A percentile compares a stretch with the other conserved stretches of the same genome.
These are phyloP conservation scores for Apteryx owenii DNA, from an alignment of 2,113 vertebrate species.

Conservation along the genomic window DNA sequence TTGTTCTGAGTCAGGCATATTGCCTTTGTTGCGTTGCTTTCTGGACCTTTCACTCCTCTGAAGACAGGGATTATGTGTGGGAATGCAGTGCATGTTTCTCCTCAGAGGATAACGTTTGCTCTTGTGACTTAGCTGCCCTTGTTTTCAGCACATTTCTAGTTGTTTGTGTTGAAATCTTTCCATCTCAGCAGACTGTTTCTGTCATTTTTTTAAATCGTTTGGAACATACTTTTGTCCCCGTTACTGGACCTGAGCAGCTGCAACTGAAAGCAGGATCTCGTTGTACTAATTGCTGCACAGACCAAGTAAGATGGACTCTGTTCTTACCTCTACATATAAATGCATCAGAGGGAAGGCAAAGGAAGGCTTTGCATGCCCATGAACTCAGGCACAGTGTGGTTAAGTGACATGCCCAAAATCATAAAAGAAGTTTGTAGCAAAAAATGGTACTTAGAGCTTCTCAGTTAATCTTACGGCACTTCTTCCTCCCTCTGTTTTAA, in stretches of 20 bases:
- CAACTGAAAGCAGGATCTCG: neutral
- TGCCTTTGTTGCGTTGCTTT: neutral
- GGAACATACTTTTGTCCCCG: rapidly evolving
- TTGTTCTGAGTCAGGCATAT: neutral
- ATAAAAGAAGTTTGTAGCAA: neutral
- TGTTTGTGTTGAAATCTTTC: neutral
- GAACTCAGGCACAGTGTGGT: neutral
- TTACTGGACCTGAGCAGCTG: neutral
- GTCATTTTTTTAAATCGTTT: neutral
- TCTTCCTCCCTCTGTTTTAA: neutral
- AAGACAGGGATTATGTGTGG: neutral
- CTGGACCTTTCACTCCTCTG: neutral
- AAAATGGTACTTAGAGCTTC: neutral
- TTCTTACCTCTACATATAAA: neutral
- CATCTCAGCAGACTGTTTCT: neutral
- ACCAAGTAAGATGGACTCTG: neutral
- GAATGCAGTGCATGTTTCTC: neutral
- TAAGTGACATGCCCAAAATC: neutral
- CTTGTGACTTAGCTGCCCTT: neutral
- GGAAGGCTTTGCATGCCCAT: neutral
- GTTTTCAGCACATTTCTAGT: neutral
- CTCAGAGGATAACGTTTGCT: neutral
- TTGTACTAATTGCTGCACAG: neutral
- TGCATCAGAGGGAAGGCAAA: neutral
- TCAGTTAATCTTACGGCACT: neutral